A percentile compares a stretch with the other conserved stretches of the same genome.
Evolutionary conservation across 1,140 invertebrate species (phyloP).

Genomic region (Heliothis subflexa): DNA sequence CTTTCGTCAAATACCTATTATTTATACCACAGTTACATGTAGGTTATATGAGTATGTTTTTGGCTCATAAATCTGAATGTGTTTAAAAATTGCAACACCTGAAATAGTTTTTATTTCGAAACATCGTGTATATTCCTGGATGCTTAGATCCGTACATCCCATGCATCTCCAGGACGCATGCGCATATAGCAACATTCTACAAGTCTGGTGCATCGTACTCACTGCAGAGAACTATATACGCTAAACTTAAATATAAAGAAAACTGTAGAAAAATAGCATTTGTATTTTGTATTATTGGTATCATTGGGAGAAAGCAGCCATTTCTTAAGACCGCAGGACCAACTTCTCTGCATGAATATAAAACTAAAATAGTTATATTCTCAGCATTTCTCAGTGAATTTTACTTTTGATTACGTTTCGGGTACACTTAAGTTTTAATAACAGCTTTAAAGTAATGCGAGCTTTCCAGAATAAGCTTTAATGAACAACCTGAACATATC

Average conservation of each 20-base stretch:
- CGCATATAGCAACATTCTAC: conserved; percentile 29
- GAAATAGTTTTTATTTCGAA: conserved; percentile 2
- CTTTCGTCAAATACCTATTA: neutral
- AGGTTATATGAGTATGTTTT: neutral
- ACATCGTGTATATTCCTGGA: conserved; percentile 4
- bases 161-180: conserved; percentile 3
- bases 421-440: no score
- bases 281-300: neutral
- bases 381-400: no score
- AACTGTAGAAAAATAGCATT: no score
- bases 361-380: no score
- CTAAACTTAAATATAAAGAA: neutral
- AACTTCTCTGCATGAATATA: no score
- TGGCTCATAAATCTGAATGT: neutral
- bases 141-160: conserved; percentile 13
- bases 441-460: no score
- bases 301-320: neutral
- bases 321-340: no score
- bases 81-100: neutral
- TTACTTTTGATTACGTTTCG: no score
- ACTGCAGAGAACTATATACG: neutral
- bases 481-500: neutral
- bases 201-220: conserved; percentile 24
- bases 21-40: neutral
- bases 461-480: no score